phyloP scores from a whole-genome alignment of 2,797 vertebrate genomes.

The Gallinago solitaria region DNA sequence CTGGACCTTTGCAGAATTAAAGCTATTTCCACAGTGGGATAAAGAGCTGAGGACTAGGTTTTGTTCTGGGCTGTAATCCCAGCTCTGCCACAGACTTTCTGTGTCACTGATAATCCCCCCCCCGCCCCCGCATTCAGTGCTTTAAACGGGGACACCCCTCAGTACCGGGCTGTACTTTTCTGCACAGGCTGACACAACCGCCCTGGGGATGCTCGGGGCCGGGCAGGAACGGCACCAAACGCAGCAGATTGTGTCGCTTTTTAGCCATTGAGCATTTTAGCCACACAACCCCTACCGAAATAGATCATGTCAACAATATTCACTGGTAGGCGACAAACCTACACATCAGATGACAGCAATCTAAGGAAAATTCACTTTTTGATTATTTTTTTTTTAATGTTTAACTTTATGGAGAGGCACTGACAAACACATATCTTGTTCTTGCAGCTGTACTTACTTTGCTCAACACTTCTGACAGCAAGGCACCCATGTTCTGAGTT shows the following conservation, averaged over 20 bases:
- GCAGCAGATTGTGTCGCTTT: not conserved
- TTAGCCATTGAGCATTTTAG: not conserved
- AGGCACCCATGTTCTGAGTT: slow-evolving; percentile 81
- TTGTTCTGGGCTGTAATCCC: not conserved
- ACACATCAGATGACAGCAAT: not conserved
- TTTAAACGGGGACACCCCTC: not conserved
- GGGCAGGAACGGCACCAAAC: not conserved
- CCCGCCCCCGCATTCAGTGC: not conserved
- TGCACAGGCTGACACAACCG: no score
- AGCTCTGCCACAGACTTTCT: not conserved
- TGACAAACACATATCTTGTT: accelerated
- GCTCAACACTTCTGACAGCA: slow-evolving; percentile 82
- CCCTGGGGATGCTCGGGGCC: accelerated
- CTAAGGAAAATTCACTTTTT: not conserved
- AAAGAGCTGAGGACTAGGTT: not conserved
- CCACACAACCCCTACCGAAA: not conserved
- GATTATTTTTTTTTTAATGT: not conserved
- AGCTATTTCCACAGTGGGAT: not conserved
- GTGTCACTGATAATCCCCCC: no score
- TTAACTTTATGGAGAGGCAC: not conserved
- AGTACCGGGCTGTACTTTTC: not conserved
- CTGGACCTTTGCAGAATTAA: not conserved
- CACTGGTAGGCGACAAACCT: not conserved
- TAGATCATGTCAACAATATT: not conserved
- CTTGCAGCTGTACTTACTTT: slow-evolving; percentile 81